Evolutionary conservation across 2,113 vertebrate species (phyloP), one percentile per base, ranked within the genome.

Genomic region (Progne subis): DNA sequence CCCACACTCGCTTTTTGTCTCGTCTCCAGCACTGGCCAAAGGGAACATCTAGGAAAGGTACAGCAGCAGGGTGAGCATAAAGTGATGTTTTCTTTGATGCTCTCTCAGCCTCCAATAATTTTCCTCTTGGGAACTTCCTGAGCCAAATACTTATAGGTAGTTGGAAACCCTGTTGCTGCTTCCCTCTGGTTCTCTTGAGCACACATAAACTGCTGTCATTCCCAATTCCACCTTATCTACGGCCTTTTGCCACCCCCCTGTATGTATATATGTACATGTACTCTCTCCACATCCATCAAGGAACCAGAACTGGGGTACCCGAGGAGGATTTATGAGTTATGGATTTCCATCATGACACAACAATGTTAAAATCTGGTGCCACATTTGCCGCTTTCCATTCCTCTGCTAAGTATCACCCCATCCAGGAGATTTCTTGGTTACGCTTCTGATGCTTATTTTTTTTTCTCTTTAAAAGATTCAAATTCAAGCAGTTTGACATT

Each of bases 401-500:
- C 50, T 69, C 79, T 82, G 79, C 23, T 52, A 82, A 84, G 41
- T 8, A 44, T 15, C 49, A 20, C 37, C 17, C 8, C 44, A 46
- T 28, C 72, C 37, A 17, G 49, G 39, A 92, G 60, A 61, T 52
- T 64, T 86, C 82, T 82, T 85, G 6, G 37, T 85, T 91, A 65
- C 39, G 23, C 53, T 87, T 90, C 88, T 79, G 61, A 50, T 15
- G 59, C 39, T 88, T 95, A 25, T 63, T 92, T 95, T 90, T 90
- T 90, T 91, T 89, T 49, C 74, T 78, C 84, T 84, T 92, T 55
- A 52, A 49, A 92, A 79, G 20, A 90, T 57, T 90, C 75, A 86
- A 29, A 93, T 94, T 80, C 67, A 65, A 90, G 60, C 82, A 71
- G 83, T 83, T 79, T 94, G 88, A 94, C 74, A 89, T 95, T 95